Evolutionary conservation across 2,797 vertebrate species (phyloP).

Genomic region (Halcyon leucocephala): DNA sequence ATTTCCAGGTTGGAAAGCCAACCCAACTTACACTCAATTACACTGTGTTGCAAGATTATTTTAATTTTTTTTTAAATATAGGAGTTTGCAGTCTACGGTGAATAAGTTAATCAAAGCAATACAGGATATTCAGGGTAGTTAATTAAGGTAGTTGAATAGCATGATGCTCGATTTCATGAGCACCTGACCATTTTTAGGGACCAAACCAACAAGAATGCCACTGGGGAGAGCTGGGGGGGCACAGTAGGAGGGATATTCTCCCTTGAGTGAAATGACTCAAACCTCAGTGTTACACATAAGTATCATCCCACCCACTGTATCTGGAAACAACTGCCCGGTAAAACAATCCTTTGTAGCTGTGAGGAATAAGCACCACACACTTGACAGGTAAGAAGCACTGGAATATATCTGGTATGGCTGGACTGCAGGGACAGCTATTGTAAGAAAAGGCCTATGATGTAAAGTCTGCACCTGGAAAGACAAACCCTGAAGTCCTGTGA

Average conservation of each 20-base stretch:
- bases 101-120: neutral
- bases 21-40: neutral
- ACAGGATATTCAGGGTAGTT: neutral
- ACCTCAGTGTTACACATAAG: neutral
- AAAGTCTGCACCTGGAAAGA: neutral
- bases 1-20: neutral
- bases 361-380: neutral
- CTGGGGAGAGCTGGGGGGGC: fast-evolving
- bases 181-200: neutral
- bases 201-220: neutral
- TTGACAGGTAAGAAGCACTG: neutral
- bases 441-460: fast-evolving
- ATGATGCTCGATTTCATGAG: neutral
- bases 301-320: neutral
- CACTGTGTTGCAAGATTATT: too few relatives aligned
- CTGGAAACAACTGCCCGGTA: neutral
- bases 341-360: neutral
- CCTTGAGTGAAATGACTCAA: neutral
- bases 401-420: fast-evolving
- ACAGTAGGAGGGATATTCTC: neutral
- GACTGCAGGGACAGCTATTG: neutral
- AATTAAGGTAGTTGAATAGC: neutral
- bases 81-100: neutral
- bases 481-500: neutral
- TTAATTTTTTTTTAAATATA: too few relatives aligned